Conservation (phyloP, 2,113 vertebrate genomes). For the Orientallactaga bullata region DNA sequence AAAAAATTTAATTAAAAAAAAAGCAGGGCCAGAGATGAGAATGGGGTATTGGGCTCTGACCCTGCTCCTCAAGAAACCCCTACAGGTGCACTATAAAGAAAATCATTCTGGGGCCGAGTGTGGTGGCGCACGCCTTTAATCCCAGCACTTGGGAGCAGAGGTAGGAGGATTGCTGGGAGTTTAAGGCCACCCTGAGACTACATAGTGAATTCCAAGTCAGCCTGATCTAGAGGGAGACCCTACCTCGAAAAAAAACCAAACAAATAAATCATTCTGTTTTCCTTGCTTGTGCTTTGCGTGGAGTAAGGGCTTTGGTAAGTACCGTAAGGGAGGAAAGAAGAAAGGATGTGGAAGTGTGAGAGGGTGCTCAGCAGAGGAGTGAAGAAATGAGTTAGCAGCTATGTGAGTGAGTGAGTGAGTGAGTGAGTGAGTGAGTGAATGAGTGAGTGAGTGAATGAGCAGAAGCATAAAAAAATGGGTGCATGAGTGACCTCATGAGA, state of each 20-base stretch:
- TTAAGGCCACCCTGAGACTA: no score
- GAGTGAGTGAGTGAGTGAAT: neutral
- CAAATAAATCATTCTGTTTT: neutral
- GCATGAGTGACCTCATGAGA: fast-evolving
- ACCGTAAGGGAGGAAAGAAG: neutral
- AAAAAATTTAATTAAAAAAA: no score
- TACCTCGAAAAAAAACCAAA: no score
- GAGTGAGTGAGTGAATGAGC: neutral
- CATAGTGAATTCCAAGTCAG: no score
- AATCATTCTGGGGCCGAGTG: no score
- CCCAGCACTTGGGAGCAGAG: no score
- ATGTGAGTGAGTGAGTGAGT: neutral
- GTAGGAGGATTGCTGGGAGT: no score
- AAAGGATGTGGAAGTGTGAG: neutral
- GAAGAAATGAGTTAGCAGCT: neutral
- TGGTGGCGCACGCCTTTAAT: no score
- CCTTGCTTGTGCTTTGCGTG: neutral
- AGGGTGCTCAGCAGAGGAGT: neutral
- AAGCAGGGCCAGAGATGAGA: neutral
- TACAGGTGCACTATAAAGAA: neutral
- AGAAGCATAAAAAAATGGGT: neutral
- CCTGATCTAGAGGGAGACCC: no score
- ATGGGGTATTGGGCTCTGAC: neutral
- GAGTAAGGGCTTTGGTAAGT: neutral
- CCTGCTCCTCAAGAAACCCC: neutral